Evolutionary conservation across 1,140 invertebrate genomes (phyloP).

Genomic region (Tribolium madens): DNA sequence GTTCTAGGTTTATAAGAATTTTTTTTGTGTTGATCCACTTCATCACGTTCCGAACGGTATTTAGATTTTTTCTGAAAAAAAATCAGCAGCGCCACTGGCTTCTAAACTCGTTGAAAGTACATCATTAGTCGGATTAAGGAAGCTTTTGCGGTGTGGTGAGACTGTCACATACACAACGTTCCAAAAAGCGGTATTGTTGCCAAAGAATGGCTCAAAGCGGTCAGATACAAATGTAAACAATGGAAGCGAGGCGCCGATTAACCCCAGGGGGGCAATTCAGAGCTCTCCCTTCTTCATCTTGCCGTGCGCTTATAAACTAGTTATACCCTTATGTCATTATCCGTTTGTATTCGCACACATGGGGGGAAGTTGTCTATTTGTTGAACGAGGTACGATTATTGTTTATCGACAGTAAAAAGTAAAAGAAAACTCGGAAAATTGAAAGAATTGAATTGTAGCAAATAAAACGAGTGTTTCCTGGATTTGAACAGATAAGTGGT

Average conservation of each 20-base stretch:
- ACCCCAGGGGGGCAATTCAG: conserved; percentile 48
- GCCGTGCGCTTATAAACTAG: conserved; percentile 51
- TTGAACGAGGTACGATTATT: conserved; percentile 20
- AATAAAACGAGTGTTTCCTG: conserved; percentile 28
- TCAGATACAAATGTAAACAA: conserved; percentile 56
- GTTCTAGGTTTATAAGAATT: too few species aligned
- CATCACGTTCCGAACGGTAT: neutral
- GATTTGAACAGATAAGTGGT: conserved; percentile 13
- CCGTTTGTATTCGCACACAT: conserved; percentile 39
- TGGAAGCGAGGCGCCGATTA: conserved; percentile 53
- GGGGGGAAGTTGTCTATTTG: conserved; percentile 30
- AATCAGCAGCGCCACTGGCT: conserved; percentile 39
- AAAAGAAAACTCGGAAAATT: neutral
- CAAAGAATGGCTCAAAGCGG: conserved; percentile 47
- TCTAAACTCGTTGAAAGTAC: conserved; percentile 44
- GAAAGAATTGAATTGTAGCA: conserved; percentile 10
- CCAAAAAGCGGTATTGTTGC: conserved; percentile 47
- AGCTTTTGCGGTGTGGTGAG: conserved; percentile 49
- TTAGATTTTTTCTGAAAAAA: neutral
- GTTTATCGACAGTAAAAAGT: conserved; percentile 9
- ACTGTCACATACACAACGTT: conserved; percentile 49
- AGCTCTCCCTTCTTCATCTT: conserved; percentile 32
- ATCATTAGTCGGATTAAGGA: conserved; percentile 52
- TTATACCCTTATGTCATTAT: conserved; percentile 56
- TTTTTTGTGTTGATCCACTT: neutral